Base-by-base conservation (phyloP, 2,888 invertebrate genomes). In the Minunthozetes semirufus region DNA sequence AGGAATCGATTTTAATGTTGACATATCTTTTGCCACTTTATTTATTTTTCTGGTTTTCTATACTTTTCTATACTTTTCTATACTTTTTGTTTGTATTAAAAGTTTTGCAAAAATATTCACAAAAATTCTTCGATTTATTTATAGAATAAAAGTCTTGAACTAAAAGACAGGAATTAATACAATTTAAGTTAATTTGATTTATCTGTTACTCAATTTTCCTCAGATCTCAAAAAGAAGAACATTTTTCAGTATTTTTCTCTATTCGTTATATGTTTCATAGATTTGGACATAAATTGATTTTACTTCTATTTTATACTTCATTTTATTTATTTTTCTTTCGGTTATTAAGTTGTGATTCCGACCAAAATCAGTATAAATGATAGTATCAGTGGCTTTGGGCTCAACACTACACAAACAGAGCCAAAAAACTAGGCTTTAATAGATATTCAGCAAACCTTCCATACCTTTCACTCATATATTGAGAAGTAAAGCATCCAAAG, bases 11-110 rank as follows among this genome's bases (percentile, higher is more conserved):
- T 66, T 27, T 3, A 17, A 22, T 66, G 66, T 66, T 66, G 66
- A 66, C 66, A 66, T 66, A 66, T 66, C 66, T 66, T 66, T 42
- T 33, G 42, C n/a, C 15, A 17, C 11, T 66, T 42, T 66, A 66
- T 66, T 66, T 66, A 66, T 66, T 42, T 66, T 66, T 42, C 59
- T 38, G 1, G 66, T 66, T 66, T 66, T 42, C 66, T 59, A 27
- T 59, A n/a, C 50, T n/a, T 4, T 56, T 56, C 11, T n/a, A n/a
- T n/a, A n/a, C n/a, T 66, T 66, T 66, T 42, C 66, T 59, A 27
- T 59, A n/a, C 50, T n/a, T 4, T 56, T 56, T 59, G 59, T 59
- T 59, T 59, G 59, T 29, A 56, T 56, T 56, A 27, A 59, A 59
- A 59, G 59, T 59, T 29, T 59, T 27, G 59, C 29, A 59, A 27